phyloP scores from a whole-genome alignment of 2,888 invertebrate species.

The Fragum fragum region DNA sequence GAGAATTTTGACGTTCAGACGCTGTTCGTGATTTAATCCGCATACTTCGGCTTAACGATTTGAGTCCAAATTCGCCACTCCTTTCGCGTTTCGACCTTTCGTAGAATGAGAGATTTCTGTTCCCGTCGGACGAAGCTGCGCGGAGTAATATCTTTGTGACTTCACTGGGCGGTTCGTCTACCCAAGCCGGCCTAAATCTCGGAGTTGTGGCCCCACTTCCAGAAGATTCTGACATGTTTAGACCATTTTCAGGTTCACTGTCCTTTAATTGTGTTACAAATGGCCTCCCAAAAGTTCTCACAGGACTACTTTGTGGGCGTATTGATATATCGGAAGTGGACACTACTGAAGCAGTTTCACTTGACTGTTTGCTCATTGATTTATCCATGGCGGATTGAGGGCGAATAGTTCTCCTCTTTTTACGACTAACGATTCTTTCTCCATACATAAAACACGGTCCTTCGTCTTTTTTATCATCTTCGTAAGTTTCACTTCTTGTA shows the following conservation, averaged over 20 bases:
- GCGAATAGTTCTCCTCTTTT: slow-evolving; percentile 71
- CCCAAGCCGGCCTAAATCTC: slow-evolving; percentile 72
- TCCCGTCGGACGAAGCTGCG: slow-evolving; percentile 48
- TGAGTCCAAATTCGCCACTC: slow-evolving; percentile 34
- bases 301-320: slow-evolving; percentile 75
- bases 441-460: slow-evolving; percentile 83
- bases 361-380: slow-evolving; percentile 56
- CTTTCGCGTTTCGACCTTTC: slow-evolving; percentile 31
- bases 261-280: slow-evolving; percentile 65
- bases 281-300: slow-evolving; percentile 45
- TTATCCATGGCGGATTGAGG: slow-evolving; percentile 74
- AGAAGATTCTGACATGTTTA: slow-evolving; percentile 67
- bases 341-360: slow-evolving; percentile 60
- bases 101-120: slow-evolving; percentile 49
- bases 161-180: slow-evolving; percentile 71
- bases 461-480: slow-evolving; percentile 55
- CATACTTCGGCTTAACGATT: slow-evolving; percentile 54
- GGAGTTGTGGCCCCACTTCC: slow-evolving; percentile 63
- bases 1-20: slow-evolving; percentile 14
- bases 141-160: slow-evolving; percentile 77
- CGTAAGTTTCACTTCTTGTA: slow-evolving; percentile 48
- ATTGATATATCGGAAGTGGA: slow-evolving; percentile 45
- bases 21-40: slow-evolving; percentile 41
- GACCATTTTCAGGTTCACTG: slow-evolving; percentile 51
- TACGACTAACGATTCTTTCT: slow-evolving; percentile 80